Conservation (phyloP, 2,888 invertebrate species). For the Tanytarsus gracilentus region DNA sequence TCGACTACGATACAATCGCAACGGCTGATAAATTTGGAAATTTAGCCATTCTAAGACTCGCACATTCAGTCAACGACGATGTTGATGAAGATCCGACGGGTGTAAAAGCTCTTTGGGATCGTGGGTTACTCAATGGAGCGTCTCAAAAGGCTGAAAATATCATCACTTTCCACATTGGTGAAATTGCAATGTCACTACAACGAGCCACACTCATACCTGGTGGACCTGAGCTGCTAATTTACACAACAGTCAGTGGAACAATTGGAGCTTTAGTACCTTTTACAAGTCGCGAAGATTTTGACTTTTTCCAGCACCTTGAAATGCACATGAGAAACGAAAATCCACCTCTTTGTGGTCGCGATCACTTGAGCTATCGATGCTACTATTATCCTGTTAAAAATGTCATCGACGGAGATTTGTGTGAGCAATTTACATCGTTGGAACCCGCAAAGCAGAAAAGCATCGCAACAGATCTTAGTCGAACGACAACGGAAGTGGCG, state of each 20-base stretch:
- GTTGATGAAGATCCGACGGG: conserved; percentile 99
- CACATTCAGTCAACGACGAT: conserved; percentile 88
- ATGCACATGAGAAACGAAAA: conserved; percentile 99
- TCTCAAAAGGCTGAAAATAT: conserved; percentile 94
- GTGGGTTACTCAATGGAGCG: conserved; percentile 88
- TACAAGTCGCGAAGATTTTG: conserved; percentile 93
- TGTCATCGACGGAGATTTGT: conserved; percentile 97
- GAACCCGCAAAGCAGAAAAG: conserved; percentile 90
- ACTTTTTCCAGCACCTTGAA: conserved; percentile 97
- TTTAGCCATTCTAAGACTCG: conserved; percentile 79
- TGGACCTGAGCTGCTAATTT: conserved; percentile 92
- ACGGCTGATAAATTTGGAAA: conserved; percentile 98
- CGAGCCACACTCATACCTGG: conserved; percentile 95
- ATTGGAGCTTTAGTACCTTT: conserved; percentile 91
- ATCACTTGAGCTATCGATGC: conserved; percentile 93
- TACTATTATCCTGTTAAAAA: conserved; percentile 98
- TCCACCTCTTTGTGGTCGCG: conserved; percentile 90
- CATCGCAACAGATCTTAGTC: conserved; percentile 88
- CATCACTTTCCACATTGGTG: conserved; percentile 91
- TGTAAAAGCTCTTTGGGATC: conserved; percentile 93
- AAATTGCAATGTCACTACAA: conserved; percentile 90
- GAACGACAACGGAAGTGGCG: conserved; percentile 92
- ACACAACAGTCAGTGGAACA: conserved; percentile 89
- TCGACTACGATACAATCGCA: conserved; percentile 95
- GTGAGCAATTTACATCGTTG: conserved; percentile 96